Conservation (phyloP, 2,888 invertebrate species). For the Megastigmus dorsalis region DNA sequence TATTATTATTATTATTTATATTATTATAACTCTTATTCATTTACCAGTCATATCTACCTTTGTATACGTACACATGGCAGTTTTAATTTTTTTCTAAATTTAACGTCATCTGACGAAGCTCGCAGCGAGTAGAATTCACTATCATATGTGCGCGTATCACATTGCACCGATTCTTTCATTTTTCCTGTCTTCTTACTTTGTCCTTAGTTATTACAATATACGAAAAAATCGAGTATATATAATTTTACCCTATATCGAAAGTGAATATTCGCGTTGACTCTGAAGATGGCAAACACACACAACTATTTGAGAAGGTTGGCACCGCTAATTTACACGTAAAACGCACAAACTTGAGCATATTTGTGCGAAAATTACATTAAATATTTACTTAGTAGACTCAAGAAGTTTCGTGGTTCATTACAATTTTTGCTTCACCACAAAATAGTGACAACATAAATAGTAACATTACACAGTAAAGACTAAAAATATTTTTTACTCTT, state of each 20-base stretch:
- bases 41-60: constrained; percentile 49
- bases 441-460: too few relatives aligned
- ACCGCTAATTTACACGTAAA: neutral
- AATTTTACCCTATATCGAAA: neutral
- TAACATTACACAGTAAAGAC: too few relatives aligned
- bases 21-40: constrained; percentile 16
- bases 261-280: neutral
- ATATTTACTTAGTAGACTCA: neutral
- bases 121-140: constrained; percentile 32
- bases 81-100: constrained; percentile 54
- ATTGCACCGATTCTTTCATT: constrained; percentile 32
- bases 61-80: constrained; percentile 60
- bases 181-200: neutral
- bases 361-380: neutral
- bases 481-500: too few relatives aligned
- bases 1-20: constrained; percentile 13
- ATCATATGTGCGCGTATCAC: constrained; percentile 47
- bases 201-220: neutral
- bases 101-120: constrained; percentile 42
- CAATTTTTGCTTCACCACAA: neutral
- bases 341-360: neutral
- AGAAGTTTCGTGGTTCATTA: neutral
- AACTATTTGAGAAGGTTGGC: neutral
- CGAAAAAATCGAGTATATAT: constrained; percentile 11
- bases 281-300: neutral